Base-by-base conservation (phyloP, 2,888 invertebrate species). In the Parnassius apollo region DNA sequence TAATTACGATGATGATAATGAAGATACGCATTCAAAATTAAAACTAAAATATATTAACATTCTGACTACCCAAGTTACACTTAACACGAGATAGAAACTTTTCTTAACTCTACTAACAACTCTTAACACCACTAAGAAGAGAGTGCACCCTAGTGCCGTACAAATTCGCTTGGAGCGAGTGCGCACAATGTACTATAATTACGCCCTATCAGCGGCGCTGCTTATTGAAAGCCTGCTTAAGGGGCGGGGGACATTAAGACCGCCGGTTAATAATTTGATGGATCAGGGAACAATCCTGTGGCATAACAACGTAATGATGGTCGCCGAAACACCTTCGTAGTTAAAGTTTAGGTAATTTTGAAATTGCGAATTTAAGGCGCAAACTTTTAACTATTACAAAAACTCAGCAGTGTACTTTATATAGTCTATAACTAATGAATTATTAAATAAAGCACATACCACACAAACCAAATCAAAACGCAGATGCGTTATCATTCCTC, bases 221-320 rank as follows among this genome's bases (percentile, higher is more conserved):
- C 82, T 80, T 90, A 89, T 90, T 91, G 89, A 90, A 90, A 89
- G 88, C 88, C 82, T 82, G 78, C 79, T 72, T 74, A 77, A 78
- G 83, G 86, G 91, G 90, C 90, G 90, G 89, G 81, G 86, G 82
- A 85, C 84, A 91, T 91, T 91, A 91, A 85, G 85, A 81, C 81
- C 85, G 81, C 81, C 80, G 87, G 85, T 87, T 87, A 81, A 88
- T 88, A 90, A 91, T 91, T 91, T 89, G 90, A 88, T 86, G 86
- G 84, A 89, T 88, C 84, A 85, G 84, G 86, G 88, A 84, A 88
- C 81, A 84, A 82, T 85, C 86, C 87, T 86, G 80, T 70, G 83
- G 82, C 81, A 76, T 67, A 84, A 84, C 84, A 75, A 81, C 79
- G 75, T 85, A 88, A 86, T 88, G 82, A 85, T 75, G 76, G 75